Base-by-base conservation (phyloP, 2,888 invertebrate genomes). In the Eristalis arbustorum region DNA sequence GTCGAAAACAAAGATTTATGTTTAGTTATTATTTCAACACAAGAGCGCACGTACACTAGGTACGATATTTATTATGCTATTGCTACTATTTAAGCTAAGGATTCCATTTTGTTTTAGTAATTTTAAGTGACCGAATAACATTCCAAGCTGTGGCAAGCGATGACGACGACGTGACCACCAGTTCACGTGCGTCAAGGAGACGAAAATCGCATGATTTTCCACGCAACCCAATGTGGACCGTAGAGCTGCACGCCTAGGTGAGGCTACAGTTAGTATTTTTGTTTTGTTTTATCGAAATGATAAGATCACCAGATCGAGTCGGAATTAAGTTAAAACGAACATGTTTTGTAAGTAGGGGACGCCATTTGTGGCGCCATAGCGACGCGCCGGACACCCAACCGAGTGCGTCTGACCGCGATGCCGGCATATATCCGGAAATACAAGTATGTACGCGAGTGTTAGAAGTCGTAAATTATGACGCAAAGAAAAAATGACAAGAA, bases 51-150 rank as follows among this genome's bases (percentile, higher is more conserved):
- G 40, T 71, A 57, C 62, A 37, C 13, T 63, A 68, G 34, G 37
- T 71, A 66, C 57, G 59, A 25, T 79, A 79, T 79, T 79, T 79
- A 72, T 79, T 79, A 49, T 59, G 49, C 23, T 67, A 49, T 42
- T 23, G 28, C 57, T 56, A 59, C 25, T 69, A 49, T 18, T 59
- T 59, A 59, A 13, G 11, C 11, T 42, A 40, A 42, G 40, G 14
- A 23, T 25, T 37, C 8, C 49, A 49, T 67, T 61, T 31, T 59
- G 61, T 61, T 11, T 62, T 34, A 40, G 1, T 22, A 61, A 8
- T 49, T 66, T 49, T 61, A 59, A 31, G 56, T 22, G 13, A 37
- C 13, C 37, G 37, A 37, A 37, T 68, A 11, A 34, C 18, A 25
- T 59, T 25, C 22, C 37, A 34, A 23, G 34, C 34, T 25, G 49